Base-by-base conservation (phyloP, 1,140 invertebrate genomes). In the Coptotermes formosanus region DNA sequence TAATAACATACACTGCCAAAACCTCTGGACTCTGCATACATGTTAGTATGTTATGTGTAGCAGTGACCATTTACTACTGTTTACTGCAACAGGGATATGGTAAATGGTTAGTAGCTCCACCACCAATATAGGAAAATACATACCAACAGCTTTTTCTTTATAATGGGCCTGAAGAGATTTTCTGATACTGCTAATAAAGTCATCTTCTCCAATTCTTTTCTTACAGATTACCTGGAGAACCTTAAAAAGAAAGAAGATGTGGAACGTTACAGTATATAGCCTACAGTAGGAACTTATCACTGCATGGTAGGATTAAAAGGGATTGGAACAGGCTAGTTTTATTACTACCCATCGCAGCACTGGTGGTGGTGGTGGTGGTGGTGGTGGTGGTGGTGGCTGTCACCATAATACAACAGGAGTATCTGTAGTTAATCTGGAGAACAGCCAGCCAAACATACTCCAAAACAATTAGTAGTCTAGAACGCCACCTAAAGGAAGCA, bases 121-220 rank as follows among this genome's bases (percentile, higher is more conserved):
- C 14, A 55, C 52, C 19, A 16, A 55, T 55, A 21, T 55, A 55
- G 52, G 0, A 16, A 55, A 55, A 85, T 81, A 89, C 91, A 91
- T 90, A 94, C 95, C 96, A 43, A 99, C 94, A 55, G 96, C 93
- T 90, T 96, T 93, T 30, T 95, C 92, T 1, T 93, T 93, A 90
- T 96, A 99, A 87, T 95, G 91, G 52, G 92, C 89, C 85, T 92
- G 92, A 64, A 99, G 90, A 19, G 94, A 93, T 89, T 95, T 94
- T 87, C 97, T 93, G 89, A 99, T 95, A 86, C 94, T 94, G 2
- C 95, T 93, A 87, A 98, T 96, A 89, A 98, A 98, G 91, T 98
- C 97, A 38, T 95, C 92, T 0, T 92, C 89, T 1, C 97, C 97
- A 16, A 91, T 96, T 59, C 98, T 94, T 87, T 95, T 95, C 89